Evolutionary conservation across 2,797 vertebrate genomes (phyloP), one percentile per base, ranked within the genome.

Genomic region (Meriones psammophilus): DNA sequence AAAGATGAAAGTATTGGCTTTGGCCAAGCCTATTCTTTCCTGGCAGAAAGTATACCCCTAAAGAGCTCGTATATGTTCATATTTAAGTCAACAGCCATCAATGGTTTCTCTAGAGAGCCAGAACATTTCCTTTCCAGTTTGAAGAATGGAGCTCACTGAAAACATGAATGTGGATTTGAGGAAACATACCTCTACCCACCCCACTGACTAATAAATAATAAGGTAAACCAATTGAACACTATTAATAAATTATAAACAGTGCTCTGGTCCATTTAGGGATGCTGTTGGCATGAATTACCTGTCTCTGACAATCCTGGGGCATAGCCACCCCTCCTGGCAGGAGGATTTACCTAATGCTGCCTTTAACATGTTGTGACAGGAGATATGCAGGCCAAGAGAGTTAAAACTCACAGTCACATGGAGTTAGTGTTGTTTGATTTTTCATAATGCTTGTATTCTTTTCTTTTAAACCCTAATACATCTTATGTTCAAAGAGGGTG

Each of bases 11-110:
- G 42, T 60, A 42, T 36, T 73, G 33, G 89, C 79, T 74, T 92
- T 88, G 79, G 80, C 71, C 39, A 30, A 12, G 30, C 76, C 64
- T 91, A 0, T 77, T 74, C 64, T 92, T 95, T 96, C 54, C 76
- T 89, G 92, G 92, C 80, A 95, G 94, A 94, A 92, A 84, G 76
- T 64, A 36, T 85, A 89, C 76, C 5, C 74, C 58, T 0, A 1
- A 88, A 46, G 91, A 94, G 10, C 93, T 97, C 46, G 26, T 85
- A 71, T 89, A 76, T 36, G 46, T 92, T 92, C 71, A 36, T 76
- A 81, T 96, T 96, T 91, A 92, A 92, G 93, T 94, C 94, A 83
- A 76, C 74, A 85, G 58, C 77, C 78, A 54, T 91, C n/a, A 17
- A 83, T 88, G 22, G 0, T 91, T 94, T 77, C 88, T 95, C 80